A percentile compares a stretch with the other conserved stretches of the same genome.
Evolutionary conservation across 2,888 invertebrate genomes (phyloP).

Genomic region (Perdita meconis): DNA sequence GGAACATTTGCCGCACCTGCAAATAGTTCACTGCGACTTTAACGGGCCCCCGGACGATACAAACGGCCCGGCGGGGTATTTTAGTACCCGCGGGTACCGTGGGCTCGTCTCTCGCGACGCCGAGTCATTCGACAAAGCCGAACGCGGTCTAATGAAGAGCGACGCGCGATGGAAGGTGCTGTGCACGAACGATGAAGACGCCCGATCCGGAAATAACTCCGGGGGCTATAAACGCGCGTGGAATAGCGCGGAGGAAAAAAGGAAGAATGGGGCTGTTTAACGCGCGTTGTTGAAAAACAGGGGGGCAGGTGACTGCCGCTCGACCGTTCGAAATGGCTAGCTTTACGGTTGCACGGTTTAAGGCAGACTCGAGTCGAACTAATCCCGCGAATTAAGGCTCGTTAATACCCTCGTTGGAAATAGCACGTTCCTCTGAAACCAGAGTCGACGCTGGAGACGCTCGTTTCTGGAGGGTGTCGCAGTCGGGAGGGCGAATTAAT

Average conservation of each 20-base stretch:
- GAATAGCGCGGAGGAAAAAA: constrained; percentile 56
- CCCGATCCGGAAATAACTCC: constrained; percentile 76
- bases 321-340: constrained; percentile 32
- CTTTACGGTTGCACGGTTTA: constrained; percentile 57
- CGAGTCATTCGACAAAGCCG: background rate
- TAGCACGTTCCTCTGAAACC: constrained; percentile 23
- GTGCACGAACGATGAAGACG: constrained; percentile 59
- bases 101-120: constrained; percentile 5
- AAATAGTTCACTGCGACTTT: background rate
- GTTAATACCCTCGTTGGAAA: constrained; percentile 46
- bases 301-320: constrained; percentile 59
- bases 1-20: no score
- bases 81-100: background rate
- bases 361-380: constrained; percentile 31
- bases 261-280: constrained; percentile 40
- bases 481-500: background rate
- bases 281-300: constrained; percentile 53
- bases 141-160: constrained; percentile 34
- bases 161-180: constrained; percentile 36
- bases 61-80: background rate
- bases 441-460: background rate
- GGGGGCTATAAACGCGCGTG: constrained; percentile 65
- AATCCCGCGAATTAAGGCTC: constrained; percentile 57
- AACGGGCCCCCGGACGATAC: background rate
- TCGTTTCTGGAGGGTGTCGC: constrained; percentile 5